Percentiles rank a stretch among this genome's conserved stretches.
These are phyloP conservation scores for Mesaphorura yosii DNA, from an alignment of 1,140 invertebrate species.

Conservation along the genomic window DNA sequence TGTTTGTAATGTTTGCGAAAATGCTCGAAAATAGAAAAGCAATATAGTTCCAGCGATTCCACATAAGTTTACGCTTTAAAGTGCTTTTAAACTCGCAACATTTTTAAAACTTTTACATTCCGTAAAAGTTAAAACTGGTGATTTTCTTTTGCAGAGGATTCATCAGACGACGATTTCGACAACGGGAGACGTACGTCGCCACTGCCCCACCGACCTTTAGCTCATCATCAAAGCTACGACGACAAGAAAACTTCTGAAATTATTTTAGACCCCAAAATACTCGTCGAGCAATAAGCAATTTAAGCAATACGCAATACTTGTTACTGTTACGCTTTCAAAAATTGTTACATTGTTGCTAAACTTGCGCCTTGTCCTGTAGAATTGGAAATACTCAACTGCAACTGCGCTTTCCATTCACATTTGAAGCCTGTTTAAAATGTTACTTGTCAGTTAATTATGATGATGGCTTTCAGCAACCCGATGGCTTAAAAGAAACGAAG, in stretches of 20 bases:
- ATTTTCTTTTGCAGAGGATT: slow-evolving; percentile 19
- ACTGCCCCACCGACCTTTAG: slow-evolving; percentile 8
- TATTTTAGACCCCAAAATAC: neutral
- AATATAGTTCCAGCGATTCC: neutral
- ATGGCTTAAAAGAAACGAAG: no score
- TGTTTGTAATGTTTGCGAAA: neutral
- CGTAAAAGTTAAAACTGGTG: neutral
- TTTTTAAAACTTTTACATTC: neutral
- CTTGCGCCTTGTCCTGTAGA: neutral
- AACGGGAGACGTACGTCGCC: slow-evolving; percentile 16
- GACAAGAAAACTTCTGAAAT: neutral
- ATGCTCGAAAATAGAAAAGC: neutral
- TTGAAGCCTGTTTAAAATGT: no score
- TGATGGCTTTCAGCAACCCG: no score
- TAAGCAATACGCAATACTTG: neutral
- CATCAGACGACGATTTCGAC: slow-evolving; percentile 27
- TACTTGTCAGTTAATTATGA: no score
- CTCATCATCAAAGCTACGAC: slow-evolving; percentile 8
- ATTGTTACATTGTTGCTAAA: neutral
- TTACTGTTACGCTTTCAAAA: neutral
- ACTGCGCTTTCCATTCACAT: no score
- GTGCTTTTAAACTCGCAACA: neutral
- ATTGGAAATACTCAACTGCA: no score
- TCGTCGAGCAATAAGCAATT: neutral
- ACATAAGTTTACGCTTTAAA: neutral